A percentile compares a stretch with the other conserved stretches of the same genome.
phyloP scores from a whole-genome alignment of 1,140 invertebrate genomes.

The Procambarus clarkii region DNA sequence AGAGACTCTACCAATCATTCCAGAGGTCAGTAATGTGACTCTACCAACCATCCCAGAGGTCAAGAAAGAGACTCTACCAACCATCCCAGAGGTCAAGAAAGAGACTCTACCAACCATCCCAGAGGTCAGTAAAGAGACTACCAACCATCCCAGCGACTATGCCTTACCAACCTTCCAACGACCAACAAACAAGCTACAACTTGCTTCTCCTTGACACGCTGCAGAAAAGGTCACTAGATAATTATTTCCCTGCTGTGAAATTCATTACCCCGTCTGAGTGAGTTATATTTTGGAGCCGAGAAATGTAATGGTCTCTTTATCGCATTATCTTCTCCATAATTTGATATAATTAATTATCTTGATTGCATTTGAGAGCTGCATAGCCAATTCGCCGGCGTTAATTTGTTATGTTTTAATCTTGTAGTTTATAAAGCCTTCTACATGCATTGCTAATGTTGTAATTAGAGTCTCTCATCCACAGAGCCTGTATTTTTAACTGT shows the following conservation, averaged over 20 bases:
- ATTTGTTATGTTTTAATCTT: slow-evolving; percentile 16
- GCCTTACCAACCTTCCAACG: no score
- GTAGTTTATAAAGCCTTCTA: background rate
- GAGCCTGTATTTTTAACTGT: background rate
- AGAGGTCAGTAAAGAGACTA: no score
- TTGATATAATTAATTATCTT: background rate
- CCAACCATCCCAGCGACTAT: no score
- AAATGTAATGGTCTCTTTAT: background rate
- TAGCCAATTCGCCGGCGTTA: background rate
- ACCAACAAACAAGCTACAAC: no score
- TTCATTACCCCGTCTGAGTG: slow-evolving; percentile 1
- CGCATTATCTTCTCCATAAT: slow-evolving; percentile 10
- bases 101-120: no score
- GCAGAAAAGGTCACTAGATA: background rate
- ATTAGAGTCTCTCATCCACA: background rate
- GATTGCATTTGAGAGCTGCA: background rate
- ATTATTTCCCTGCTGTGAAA: background rate
- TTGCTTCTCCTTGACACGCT: no score
- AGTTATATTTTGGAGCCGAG: slow-evolving; percentile 8
- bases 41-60: no score
- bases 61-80: no score
- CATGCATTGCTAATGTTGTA: background rate
- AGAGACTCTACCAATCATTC: no score
- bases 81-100: no score
- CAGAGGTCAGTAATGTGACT: no score